Base-by-base conservation (phyloP, 2,888 invertebrate species). In the Plebejus melissa region DNA sequence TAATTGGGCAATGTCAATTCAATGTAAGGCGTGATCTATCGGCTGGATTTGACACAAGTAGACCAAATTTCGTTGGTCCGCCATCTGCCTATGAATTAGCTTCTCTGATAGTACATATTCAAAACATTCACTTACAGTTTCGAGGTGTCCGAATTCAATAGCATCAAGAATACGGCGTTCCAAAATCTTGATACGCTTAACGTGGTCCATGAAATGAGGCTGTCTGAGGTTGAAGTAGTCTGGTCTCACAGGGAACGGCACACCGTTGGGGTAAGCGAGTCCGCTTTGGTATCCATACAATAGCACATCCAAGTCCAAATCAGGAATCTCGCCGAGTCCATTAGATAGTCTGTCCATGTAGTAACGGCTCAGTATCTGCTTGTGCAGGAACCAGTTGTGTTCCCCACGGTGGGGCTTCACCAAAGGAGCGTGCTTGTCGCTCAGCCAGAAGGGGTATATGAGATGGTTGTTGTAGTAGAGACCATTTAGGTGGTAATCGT, bases 271-370 rank as follows among this genome's bases (percentile, higher is more conserved):
- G 84, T 95, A 94, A 76, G 94, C 87, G 79, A 97, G 88, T 77
- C 95, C 94, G 74, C 96, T 94, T 74, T 94, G 92, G 87, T 94
- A 96, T 11, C 96, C 96, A 77, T 94, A 89, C 79, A 94, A 85
- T 74, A 96, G 88, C 74, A 93, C 84, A 77, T 94, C 89, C 82
- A 93, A 93, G 46, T 94, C 91, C 77, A 96, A 91, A 11, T 94
- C 90, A 46, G 94, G 91, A 78, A 96, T 95, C 78, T 96, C 95
- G n/a, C 95, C 95, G 74, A 96, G 91, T 77, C 95, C 95, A 83
- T 96, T 95, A 11, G 96, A 95, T 76, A 97, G 88, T 85, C 97
- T 95, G 85, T 97, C 96, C 89, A 96, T 92, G 84, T 97, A 96
- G 88, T 96, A 97, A 79, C 96, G 95, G 78, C 96, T 94, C 79